Percentiles rank a stretch among this genome's conserved stretches.
Conservation (phyloP, 1,140 invertebrate species). For the Drosophila parvula region DNA sequence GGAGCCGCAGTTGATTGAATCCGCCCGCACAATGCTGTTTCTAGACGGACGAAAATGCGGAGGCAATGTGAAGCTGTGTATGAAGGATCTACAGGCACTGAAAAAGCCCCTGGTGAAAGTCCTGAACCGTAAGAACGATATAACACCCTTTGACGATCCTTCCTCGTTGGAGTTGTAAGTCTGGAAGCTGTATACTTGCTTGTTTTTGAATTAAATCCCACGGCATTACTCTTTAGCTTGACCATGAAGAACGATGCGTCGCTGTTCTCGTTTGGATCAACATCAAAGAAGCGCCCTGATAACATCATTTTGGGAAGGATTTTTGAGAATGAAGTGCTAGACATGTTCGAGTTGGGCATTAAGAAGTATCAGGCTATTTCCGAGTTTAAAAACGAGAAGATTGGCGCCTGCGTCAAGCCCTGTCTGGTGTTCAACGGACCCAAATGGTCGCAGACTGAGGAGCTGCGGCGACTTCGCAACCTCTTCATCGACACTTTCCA, state of each 20-base stretch:
- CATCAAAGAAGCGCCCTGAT: conserved; percentile 97
- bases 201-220: background rate
- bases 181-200: background rate
- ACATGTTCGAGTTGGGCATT: conserved; percentile 98
- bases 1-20: conserved; percentile 95
- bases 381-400: conserved; percentile 92
- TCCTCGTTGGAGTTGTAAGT: conserved; percentile 90
- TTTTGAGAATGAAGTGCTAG: conserved; percentile 95
- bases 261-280: conserved; percentile 95
- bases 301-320: conserved; percentile 95
- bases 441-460: conserved; percentile 92
- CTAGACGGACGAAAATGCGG: conserved; percentile 94
- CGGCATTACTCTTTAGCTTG: conserved; percentile 85
- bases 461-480: conserved; percentile 93
- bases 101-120: conserved; percentile 94
- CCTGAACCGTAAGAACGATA: conserved; percentile 92
- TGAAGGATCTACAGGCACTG: conserved; percentile 95
- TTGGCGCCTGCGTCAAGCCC: conserved; percentile 93
- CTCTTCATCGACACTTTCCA: conserved; percentile 97
- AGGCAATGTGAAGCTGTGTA: conserved; percentile 88
- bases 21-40: conserved; percentile 93
- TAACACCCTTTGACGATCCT: conserved; percentile 94
- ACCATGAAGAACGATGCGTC: conserved; percentile 94
- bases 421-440: conserved; percentile 97
- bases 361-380: conserved; percentile 91